Base-by-base conservation (phyloP, 2,888 invertebrate species). In the Trissonchulus sp. region DNA sequence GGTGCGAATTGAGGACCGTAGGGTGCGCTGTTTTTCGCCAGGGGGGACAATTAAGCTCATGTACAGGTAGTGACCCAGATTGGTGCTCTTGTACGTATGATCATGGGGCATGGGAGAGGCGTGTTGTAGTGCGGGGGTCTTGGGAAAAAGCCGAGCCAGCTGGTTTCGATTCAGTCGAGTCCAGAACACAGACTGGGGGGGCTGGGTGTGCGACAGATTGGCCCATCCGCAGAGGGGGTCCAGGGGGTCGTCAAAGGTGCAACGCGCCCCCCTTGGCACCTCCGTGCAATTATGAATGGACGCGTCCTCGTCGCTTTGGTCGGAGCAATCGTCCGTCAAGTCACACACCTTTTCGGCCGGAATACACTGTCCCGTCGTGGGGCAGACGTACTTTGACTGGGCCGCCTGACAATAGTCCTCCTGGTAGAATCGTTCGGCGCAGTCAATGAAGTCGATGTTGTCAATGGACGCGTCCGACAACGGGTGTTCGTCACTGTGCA, bases 301-400 rank as follows among this genome's bases (percentile, higher is more conserved):
- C 1, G 73, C 48, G 72, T 78, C 78, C 74, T 82, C 82, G 74
- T 82, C 82, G 33, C 82, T 81, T 0, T 78, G 80, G 63, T 77
- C 79, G 15, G 68, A 75, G 71, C 82, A 82, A 60, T 82, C 81
- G 1, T 48, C 18, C 65, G 77, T 79, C 77, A 82, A 74, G 74
- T 82, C 82, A 77, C 82, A 82, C 30, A 60, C 60, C 30, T 77
- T 78, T 35, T 73, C 76, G 63, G 78, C 78, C 48, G 79, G 76
- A 31, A 79, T 79, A 75, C 79, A 79, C 31, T 72, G 15, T 18
- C 35, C 34, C 30, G 2, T 68, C 62, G 28, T 3, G 15, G n/a
- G 28, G 38, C 76, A 76, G 2, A 28, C 36, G 33, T 76, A 76
- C 62, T 76, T 74, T 30, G 33, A 28, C 30, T 23, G 3, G 30